Evolutionary conservation across 2,888 invertebrate species (phyloP).

Genomic region (Tinea trinotella): DNA sequence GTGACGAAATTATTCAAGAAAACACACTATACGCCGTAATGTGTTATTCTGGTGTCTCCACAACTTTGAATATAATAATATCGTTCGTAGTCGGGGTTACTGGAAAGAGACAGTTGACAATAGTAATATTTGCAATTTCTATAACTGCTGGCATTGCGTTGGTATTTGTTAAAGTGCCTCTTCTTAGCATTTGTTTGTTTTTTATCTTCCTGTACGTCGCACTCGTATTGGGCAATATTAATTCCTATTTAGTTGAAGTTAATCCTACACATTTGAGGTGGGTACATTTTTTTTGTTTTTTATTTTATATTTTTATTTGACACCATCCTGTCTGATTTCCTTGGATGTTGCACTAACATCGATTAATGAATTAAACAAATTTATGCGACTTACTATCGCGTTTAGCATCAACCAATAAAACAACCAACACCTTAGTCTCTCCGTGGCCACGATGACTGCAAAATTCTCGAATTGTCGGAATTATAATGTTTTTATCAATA

Average conservation of each 20-base stretch:
- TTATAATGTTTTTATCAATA: too few species aligned
- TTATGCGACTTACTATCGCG: too few species aligned
- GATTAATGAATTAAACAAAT: too few species aligned
- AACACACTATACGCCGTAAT: slow-evolving; percentile 50
- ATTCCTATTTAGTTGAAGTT: slow-evolving; percentile 51
- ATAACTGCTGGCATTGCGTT: slow-evolving; percentile 36
- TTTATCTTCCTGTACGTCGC: slow-evolving; percentile 46
- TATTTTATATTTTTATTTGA: too few species aligned
- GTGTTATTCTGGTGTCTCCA: slow-evolving; percentile 41
- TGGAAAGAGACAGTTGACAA: slow-evolving; percentile 42
- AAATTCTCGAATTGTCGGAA: too few species aligned
- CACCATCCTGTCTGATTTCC: too few species aligned
- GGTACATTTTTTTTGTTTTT: too few species aligned
- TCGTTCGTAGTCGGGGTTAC: slow-evolving; percentile 42
- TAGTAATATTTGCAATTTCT: slow-evolving; percentile 36
- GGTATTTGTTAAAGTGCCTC: slow-evolving; percentile 39
- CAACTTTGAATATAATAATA: slow-evolving; percentile 35
- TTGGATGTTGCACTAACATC: too few species aligned
- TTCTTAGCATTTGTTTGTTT: slow-evolving; percentile 46
- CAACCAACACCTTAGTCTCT: too few species aligned
- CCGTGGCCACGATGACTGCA: too few species aligned
- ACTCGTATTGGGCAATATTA: slow-evolving; percentile 48
- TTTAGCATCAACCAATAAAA: too few species aligned
- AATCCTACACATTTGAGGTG: slow-evolving; percentile 57
- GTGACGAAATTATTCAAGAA: slow-evolving; percentile 39